Evolutionary conservation across 1,140 invertebrate species (phyloP), one percentile per base, ranked within the genome.

Genomic region (Heterodera schachtii): DNA sequence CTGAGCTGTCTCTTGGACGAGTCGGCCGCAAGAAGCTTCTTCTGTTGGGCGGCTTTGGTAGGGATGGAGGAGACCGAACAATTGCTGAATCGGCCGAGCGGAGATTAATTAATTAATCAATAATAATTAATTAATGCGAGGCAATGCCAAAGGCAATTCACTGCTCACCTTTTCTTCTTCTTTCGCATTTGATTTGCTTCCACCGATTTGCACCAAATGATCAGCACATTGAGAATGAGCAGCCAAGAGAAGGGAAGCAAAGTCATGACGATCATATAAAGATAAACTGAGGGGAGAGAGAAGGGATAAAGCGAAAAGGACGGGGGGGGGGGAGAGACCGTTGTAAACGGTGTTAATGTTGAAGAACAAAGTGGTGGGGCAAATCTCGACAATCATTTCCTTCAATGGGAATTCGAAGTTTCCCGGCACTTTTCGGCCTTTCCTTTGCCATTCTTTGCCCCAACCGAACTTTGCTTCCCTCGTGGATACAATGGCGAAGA

Each of bases 251-350:
- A 89, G 13, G 88, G 88, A 31, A 89, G 74, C 64, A 89, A 78
- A 11, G 88, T 89, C 88, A 89, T 89, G 43, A 89, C 73, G 47
- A 90, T 78, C 86, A 90, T 87, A 77, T 90, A 89, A 76, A 89
- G 81, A 73, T 89, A 90, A 21, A 90, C 87, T 64, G 57, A 64
- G 47, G 73, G 73, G 4, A 31, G 47, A 47, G 11, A 8, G 41
- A 78, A 69, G 19, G 57, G 46, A 21, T 73, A 13, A 64, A 64
- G 11, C 16, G 57, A 52, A 52, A 19, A 6, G 49, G 49, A 52
- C 11, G 57, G 57, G 16, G 11, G 57, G 13, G 16, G 8, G n/a
- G 52, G 75, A 78, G 2, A 8, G 31, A 79, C 77, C 74, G 46
- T 89, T 89, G 60, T 89, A 89, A 46, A 89, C 79, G 0, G 87